phyloP scores from a whole-genome alignment of 2,888 invertebrate species.

The Andrena chrysosceles region DNA sequence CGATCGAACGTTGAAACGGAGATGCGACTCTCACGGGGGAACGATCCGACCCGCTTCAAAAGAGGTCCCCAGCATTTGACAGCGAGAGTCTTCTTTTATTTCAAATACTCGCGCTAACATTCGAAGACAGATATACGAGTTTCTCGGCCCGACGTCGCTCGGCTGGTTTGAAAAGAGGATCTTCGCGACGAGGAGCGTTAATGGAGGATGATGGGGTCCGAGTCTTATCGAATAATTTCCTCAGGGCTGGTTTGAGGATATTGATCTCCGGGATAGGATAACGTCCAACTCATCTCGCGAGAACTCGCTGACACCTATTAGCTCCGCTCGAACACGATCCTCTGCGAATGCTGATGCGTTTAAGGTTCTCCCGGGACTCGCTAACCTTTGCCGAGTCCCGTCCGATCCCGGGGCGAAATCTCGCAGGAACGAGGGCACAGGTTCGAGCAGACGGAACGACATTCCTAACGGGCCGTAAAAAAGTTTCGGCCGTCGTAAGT shows the following conservation, averaged over 20 bases:
- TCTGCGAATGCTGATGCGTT: constrained; percentile 50
- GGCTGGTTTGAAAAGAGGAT: neutral
- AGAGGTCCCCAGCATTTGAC: neutral
- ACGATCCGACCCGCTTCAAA: neutral
- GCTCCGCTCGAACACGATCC: constrained; percentile 34
- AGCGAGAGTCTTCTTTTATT: neutral
- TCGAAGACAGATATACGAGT: neutral
- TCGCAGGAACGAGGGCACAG: neutral
- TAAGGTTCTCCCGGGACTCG: constrained; percentile 44
- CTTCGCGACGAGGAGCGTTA: constrained; percentile 3
- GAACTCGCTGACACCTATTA: constrained; percentile 56
- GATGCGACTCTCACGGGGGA: neutral
- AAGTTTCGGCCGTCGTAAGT: constrained; percentile 52
- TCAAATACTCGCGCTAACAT: neutral
- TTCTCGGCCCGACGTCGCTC: neutral
- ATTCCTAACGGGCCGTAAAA: constrained; percentile 36
- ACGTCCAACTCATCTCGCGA: constrained; percentile 30
- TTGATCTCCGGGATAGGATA: constrained; percentile 33
- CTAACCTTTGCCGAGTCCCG: constrained; percentile 41
- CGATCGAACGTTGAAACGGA: neutral
- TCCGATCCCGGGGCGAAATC: constrained; percentile 40
- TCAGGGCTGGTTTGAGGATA: constrained; percentile 24
- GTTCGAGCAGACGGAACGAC: constrained; percentile 14
- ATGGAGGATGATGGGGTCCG: constrained; percentile 14
- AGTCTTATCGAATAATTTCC: constrained; percentile 22